These are phyloP conservation scores for Parnassius glacialis DNA, from an alignment of 2,888 invertebrate genomes.

Conservation along the genomic window DNA sequence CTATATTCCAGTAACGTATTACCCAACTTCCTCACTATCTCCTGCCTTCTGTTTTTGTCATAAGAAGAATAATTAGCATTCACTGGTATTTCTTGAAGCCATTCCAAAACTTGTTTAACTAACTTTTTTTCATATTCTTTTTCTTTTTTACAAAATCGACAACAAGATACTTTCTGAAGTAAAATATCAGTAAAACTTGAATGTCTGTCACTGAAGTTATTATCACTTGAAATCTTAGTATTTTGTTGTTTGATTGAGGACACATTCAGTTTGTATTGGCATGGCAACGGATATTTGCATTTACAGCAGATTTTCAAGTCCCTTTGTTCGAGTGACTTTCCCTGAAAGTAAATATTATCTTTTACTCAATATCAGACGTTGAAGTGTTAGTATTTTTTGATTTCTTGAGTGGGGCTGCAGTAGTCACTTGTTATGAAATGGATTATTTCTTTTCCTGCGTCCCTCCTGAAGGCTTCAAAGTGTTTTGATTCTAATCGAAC, in stretches of 20 bases:
- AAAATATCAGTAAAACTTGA: conserved; percentile 2
- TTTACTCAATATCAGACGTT: not conserved
- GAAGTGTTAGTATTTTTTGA: too few relatives aligned
- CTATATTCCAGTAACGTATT: conserved; percentile 15
- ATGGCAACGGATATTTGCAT: conserved; percentile 7
- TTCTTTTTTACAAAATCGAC: conserved; percentile 15
- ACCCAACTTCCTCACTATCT: conserved; percentile 7
- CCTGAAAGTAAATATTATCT: conserved; percentile 4
- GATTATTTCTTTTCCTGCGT: too few relatives aligned
- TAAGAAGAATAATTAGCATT: conserved; percentile 14
- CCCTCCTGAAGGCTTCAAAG: too few relatives aligned
- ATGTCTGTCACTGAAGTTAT: conserved; percentile 7
- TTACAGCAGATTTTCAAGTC: conserved; percentile 1
- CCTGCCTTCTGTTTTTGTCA: conserved; percentile 13
- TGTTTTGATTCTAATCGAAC: too few relatives aligned
- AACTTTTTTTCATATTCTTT: conserved; percentile 7
- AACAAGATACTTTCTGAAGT: conserved; percentile 7
- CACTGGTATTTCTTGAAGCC: conserved; percentile 22
- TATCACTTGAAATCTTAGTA: not conserved
- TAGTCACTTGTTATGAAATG: too few relatives aligned
- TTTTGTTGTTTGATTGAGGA: not conserved
- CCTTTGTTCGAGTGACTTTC: not conserved
- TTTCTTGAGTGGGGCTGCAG: too few relatives aligned
- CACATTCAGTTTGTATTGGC: not conserved
- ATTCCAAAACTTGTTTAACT: conserved; percentile 12